Conservation (phyloP, 2,113 vertebrate species). For the Willisornis vidua region DNA sequence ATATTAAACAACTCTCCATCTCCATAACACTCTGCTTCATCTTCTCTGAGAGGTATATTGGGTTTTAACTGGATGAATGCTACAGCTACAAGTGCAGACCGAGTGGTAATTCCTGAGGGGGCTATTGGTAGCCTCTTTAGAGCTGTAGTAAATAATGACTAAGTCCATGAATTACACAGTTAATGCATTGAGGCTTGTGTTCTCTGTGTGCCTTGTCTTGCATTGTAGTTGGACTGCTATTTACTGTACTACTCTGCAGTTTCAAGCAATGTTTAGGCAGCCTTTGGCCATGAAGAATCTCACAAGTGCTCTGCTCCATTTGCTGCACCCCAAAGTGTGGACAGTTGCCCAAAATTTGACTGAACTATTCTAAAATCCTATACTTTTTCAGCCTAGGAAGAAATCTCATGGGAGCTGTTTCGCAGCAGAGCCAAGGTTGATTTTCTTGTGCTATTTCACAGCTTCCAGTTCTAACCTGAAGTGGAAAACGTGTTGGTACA, state of each 20-base stretch:
- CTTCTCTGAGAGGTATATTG: slow-evolving; percentile 14
- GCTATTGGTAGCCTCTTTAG: slow-evolving; percentile 25
- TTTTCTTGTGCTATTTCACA: background rate
- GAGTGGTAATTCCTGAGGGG: slow-evolving; percentile 21
- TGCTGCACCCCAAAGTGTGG: background rate
- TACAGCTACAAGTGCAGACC: background rate
- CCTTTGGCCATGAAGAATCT: background rate
- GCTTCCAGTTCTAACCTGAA: slow-evolving; percentile 4
- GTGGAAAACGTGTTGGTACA: background rate
- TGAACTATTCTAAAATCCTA: background rate
- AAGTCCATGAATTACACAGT: slow-evolving; percentile 14
- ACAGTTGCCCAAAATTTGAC: background rate
- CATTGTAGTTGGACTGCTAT: background rate
- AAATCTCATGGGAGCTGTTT: background rate
- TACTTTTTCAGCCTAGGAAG: background rate
- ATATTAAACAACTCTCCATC: slow-evolving; percentile 22
- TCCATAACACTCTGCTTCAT: background rate
- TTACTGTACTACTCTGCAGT: background rate
- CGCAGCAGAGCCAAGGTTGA: background rate
- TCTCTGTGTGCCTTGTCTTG: background rate
- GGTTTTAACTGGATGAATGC: slow-evolving; percentile 23
- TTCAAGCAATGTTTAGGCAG: background rate
- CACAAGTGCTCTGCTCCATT: background rate
- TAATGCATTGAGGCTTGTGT: background rate
- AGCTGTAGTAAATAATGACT: slow-evolving; percentile 49